Percentiles rank a stretch among this genome's conserved stretches.
These are phyloP conservation scores for Trissolcus japonicus DNA, from an alignment of 2,888 invertebrate genomes.

Conservation along the genomic window DNA sequence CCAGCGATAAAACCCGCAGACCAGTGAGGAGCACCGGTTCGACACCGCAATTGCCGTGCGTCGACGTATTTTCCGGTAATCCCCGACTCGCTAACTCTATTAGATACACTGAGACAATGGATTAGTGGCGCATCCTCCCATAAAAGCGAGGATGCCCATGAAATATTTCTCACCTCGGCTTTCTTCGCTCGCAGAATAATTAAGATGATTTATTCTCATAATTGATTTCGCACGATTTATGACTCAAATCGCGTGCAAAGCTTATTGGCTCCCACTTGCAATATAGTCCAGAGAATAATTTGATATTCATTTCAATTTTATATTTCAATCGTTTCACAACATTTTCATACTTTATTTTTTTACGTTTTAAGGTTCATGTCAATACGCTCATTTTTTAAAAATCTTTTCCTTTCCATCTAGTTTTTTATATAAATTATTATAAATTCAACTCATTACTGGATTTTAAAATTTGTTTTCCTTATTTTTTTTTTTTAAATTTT, in stretches of 20 bases:
- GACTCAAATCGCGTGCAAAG: too few relatives aligned
- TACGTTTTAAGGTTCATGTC: too few relatives aligned
- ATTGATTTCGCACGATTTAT: conserved; percentile 12
- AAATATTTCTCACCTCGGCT: conserved; percentile 28
- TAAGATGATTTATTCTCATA: conserved; percentile 8
- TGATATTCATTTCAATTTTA: too few relatives aligned
- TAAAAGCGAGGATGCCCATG: conserved; percentile 27
- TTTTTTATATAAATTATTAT: too few relatives aligned
- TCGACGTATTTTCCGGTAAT: conserved; percentile 70
- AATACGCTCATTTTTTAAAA: too few relatives aligned
- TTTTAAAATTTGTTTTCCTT: too few relatives aligned
- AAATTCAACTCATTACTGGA: too few relatives aligned
- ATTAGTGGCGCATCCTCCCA: conserved; percentile 40
- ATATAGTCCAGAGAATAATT: too few relatives aligned
- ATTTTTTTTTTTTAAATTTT: too few relatives aligned
- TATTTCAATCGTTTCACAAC: too few relatives aligned
- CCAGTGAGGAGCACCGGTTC: conserved; percentile 63
- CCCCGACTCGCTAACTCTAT: conserved; percentile 68
- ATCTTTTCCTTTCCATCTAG: too few relatives aligned
- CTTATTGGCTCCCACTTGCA: conserved; percentile 3
- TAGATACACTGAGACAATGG: conserved; percentile 61
- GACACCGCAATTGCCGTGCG: conserved; percentile 65
- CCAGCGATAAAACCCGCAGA: conserved; percentile 70
- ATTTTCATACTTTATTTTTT: too few relatives aligned
- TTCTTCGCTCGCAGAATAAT: conserved; percentile 18